Conservation (phyloP, 2,113 vertebrate genomes). For the Apteryx owenii region DNA sequence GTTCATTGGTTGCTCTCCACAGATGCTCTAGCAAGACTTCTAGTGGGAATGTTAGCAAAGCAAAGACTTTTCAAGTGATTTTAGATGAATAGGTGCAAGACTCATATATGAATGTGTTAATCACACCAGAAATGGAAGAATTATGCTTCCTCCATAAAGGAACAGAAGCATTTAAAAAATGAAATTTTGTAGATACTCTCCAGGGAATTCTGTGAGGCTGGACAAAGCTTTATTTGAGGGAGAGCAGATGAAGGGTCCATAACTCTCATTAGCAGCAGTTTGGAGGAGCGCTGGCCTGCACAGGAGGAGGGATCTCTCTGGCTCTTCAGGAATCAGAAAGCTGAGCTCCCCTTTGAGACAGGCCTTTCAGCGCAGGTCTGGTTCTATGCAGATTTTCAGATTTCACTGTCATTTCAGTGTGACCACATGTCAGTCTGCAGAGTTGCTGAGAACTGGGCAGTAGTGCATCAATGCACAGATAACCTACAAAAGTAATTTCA, state of each 20-base stretch:
- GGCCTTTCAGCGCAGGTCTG: not conserved
- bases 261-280: not conserved
- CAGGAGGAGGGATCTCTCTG: accelerated
- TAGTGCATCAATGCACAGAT: not conserved
- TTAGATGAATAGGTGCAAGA: not conserved
- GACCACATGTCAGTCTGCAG: not conserved
- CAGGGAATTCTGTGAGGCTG: not conserved
- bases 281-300: not conserved
- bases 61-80: not conserved
- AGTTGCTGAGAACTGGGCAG: not conserved
- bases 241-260: not conserved
- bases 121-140: not conserved
- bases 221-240: not conserved
- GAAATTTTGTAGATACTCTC: not conserved
- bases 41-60: not conserved
- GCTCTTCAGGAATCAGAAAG: not conserved
- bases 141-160: not conserved
- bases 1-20: not conserved
- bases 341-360: not conserved
- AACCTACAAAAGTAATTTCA: not conserved
- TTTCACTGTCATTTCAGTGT: not conserved
- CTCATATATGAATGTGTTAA: not conserved
- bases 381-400: not conserved
- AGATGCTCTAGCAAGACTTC: not conserved
- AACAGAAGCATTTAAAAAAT: not conserved